phyloP scores from a whole-genome alignment of 1,140 invertebrate species.

The Ostrea denselamellosa region DNA sequence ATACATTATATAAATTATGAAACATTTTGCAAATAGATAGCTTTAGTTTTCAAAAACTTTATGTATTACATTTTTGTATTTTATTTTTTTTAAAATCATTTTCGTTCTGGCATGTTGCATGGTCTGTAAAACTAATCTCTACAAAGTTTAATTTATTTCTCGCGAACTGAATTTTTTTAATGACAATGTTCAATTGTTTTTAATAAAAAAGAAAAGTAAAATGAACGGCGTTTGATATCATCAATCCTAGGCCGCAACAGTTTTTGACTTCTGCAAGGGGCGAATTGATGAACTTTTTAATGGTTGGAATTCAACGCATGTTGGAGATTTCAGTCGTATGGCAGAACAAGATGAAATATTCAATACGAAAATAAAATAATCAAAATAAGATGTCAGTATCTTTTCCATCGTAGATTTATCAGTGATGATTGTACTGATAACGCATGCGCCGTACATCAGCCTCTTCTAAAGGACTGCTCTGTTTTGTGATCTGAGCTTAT shows the following conservation, averaged over 20 bases:
- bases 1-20: constrained; percentile 33
- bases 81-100: no score
- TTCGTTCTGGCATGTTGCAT: neutral
- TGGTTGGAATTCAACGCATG: neutral
- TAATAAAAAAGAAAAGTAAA: neutral
- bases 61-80: neutral
- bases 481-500: neutral
- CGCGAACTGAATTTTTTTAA: neutral
- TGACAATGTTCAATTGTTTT: neutral
- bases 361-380: constrained; percentile 24
- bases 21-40: neutral
- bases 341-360: constrained; percentile 19
- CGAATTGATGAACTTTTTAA: neutral
- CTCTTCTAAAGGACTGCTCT: neutral
- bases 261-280: neutral
- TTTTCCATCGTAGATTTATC: constrained; percentile 5
- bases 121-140: no score
- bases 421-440: neutral
- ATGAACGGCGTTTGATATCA: neutral
- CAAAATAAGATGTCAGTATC: neutral
- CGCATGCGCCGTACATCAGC: neutral
- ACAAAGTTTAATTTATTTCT: neutral
- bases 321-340: neutral
- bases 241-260: neutral
- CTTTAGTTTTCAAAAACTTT: neutral